A percentile compares a stretch with the other conserved stretches of the same genome.
These are phyloP conservation scores for Drosophila quinaria DNA, from an alignment of 2,888 invertebrate species.

Conservation along the genomic window DNA sequence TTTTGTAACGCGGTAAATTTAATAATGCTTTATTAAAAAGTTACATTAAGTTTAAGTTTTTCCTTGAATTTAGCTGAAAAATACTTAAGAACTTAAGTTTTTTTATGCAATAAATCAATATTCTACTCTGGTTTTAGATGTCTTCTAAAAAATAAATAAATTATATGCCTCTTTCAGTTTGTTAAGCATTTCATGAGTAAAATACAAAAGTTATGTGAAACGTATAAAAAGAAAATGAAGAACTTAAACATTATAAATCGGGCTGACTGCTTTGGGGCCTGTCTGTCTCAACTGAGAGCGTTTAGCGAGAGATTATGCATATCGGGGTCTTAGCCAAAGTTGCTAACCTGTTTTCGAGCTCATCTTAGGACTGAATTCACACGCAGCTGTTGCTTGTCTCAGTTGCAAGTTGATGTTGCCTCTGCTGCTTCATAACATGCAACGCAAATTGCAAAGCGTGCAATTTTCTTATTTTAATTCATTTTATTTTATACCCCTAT, in stretches of 20 bases:
- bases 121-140: too few species aligned
- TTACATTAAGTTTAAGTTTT: too few species aligned
- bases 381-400: constrained; percentile 38
- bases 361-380: constrained; percentile 25
- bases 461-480: constrained; percentile 53
- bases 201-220: too few species aligned
- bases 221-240: background rate
- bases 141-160: too few species aligned
- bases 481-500: background rate
- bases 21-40: background rate
- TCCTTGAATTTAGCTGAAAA: too few species aligned
- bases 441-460: constrained; percentile 58
- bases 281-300: constrained; percentile 6
- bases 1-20: background rate
- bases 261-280: background rate
- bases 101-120: too few species aligned
- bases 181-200: too few species aligned
- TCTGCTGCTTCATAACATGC: constrained; percentile 23
- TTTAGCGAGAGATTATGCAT: constrained; percentile 39
- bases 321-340: constrained; percentile 17
- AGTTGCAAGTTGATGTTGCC: constrained; percentile 11
- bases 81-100: too few species aligned
- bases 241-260: background rate
- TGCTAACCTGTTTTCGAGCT: constrained; percentile 39
- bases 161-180: too few species aligned